Evolutionary conservation across 2,113 vertebrate genomes (phyloP).

Genomic region (Gallinago media): DNA sequence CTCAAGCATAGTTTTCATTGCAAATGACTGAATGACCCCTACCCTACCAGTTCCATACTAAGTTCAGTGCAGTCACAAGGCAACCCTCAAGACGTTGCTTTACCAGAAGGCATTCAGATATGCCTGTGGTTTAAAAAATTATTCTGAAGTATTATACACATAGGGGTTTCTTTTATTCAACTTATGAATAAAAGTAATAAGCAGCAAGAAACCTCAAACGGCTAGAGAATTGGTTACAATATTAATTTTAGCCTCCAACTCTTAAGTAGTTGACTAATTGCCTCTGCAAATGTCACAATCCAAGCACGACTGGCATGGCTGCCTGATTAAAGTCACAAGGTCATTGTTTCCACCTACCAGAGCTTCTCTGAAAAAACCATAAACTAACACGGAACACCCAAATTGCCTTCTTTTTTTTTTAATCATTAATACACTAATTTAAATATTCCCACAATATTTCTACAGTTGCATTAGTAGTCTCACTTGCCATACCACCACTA

Average conservation of each 20-base stretch:
- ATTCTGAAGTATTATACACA: background rate
- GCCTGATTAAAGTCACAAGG: background rate
- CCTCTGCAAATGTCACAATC: background rate
- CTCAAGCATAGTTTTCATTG: background rate
- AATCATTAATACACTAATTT: background rate
- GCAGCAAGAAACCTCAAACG: background rate
- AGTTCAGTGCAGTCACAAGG: background rate
- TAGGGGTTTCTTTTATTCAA: background rate
- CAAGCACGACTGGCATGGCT: background rate
- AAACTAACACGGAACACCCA: background rate
- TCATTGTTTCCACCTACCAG: background rate
- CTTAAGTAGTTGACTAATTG: background rate
- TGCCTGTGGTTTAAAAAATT: background rate
- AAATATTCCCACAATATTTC: background rate
- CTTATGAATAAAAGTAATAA: background rate
- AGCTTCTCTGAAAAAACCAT: background rate
- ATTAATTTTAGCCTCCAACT: background rate
- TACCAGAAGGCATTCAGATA: background rate
- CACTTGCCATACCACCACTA: background rate
- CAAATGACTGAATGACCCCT: background rate
- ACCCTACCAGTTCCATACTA: background rate
- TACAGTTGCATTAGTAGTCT: background rate
- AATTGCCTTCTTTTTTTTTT: background rate
- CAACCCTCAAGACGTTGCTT: background rate
- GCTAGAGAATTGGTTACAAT: background rate